Evolutionary conservation across 2,888 invertebrate genomes (phyloP).

Genomic region (Sphaerophoria rueppellii): DNA sequence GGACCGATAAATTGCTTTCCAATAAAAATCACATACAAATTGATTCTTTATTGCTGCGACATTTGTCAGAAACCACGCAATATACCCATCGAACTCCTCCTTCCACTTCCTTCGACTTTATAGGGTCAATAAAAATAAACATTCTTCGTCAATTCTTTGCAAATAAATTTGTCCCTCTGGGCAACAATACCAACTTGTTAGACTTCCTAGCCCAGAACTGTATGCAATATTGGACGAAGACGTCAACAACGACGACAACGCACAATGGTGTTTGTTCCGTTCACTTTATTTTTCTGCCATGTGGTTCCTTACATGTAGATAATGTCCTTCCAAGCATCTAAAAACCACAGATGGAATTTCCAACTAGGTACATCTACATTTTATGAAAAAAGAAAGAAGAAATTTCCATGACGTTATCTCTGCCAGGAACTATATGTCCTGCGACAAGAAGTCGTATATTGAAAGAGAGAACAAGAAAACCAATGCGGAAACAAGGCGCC

Average conservation of each 20-base stretch:
- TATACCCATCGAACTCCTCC: background rate
- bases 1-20: background rate
- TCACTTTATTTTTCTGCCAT: background rate
- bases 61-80: background rate
- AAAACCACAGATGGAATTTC: background rate
- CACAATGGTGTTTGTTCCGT: background rate
- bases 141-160: background rate
- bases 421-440: background rate
- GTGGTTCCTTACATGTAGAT: background rate
- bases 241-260: background rate
- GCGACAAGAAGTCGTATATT: background rate
- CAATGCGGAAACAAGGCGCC: conserved; percentile 26
- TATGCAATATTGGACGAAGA: background rate
- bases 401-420: background rate
- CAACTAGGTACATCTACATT: background rate
- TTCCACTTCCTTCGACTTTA: background rate
- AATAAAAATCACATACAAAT: background rate
- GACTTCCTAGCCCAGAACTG: background rate
- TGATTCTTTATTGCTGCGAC: background rate
- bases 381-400: background rate
- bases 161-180: background rate
- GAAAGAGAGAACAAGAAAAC: background rate
- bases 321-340: background rate
- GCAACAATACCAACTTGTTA: background rate
- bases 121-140: background rate